Evolutionary conservation across 2,113 vertebrate genomes (phyloP), one percentile per base, ranked within the genome.

Genomic region (Corythornis madagascariensis): DNA sequence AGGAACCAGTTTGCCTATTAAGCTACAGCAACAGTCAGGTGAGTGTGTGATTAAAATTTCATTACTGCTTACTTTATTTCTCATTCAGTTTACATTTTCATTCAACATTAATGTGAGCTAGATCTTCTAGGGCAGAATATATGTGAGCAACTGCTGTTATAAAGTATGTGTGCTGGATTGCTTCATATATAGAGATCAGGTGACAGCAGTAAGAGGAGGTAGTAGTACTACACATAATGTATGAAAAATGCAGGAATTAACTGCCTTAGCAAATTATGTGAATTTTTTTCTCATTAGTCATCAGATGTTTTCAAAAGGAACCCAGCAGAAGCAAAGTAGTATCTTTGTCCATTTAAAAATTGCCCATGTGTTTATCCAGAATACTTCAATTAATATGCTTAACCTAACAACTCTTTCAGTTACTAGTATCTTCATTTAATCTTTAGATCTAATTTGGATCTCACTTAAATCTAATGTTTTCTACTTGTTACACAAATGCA

Each of bases 391-490:
- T 72, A 11, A n/a, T 72, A 79, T 61, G 88, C 55, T 65, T 66
- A 76, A 56, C 29, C 52, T 92, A 89, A 85, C 72, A 76, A 78
- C 31, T 89, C 24, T 82, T 85, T 69, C 40, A 60, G 47, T 83
- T 92, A 89, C 78, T 85, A n/a, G 26, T 80, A 78, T 47, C 74
- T 77, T 94, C 16, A 59, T 86, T 88, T 94, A 82, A 90, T 88
- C 73, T 89, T 92, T 76, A 24, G 45, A 38, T 38, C 38, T 38
- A 38, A 38, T 38, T 38, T 38, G 11, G 38, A 38, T 38, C 38
- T 38, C 38, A 38, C 38, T 38, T 38, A 38, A 38, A 38, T 38
- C 38, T 38, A 38, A 38, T 38, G 38, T 38, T 38, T 38, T 38
- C 38, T 38, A 38, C 38, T 91, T 92, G 38, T 52, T 93, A 63